phyloP scores from a whole-genome alignment of 2,797 vertebrate genomes.

The Rhinoraja longicauda region DNA sequence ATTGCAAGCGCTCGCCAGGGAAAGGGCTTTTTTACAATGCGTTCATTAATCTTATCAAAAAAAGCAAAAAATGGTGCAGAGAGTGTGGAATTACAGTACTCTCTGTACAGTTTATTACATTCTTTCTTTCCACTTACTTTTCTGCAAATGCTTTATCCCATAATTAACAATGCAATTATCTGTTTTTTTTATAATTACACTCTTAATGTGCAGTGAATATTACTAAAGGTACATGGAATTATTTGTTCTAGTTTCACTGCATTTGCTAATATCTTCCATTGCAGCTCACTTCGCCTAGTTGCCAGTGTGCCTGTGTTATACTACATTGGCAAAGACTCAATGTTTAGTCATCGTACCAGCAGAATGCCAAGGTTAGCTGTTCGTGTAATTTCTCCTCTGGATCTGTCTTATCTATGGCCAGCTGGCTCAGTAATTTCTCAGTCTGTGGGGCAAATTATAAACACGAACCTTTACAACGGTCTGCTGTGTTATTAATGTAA shows the following conservation, averaged over 20 bases:
- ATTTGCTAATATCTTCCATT: constrained; percentile 35
- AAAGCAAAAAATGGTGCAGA: not conserved
- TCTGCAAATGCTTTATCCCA: not conserved
- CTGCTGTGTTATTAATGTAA: constrained; percentile 18
- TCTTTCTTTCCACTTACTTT: not conserved
- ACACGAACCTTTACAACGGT: constrained; percentile 8
- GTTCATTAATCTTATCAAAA: not conserved
- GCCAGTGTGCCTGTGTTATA: not conserved
- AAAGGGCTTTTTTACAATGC: not conserved
- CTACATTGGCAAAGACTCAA: constrained; percentile 9
- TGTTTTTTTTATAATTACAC: constrained; percentile 7
- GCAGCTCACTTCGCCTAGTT: not conserved
- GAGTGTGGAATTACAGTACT: not conserved
- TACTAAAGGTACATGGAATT: not conserved
- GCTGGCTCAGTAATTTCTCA: constrained; percentile 21
- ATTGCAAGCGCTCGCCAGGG: not conserved
- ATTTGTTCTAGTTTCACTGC: constrained; percentile 2
- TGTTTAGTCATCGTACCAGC: constrained; percentile 2
- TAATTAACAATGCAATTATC: constrained; percentile 19
- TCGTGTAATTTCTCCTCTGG: not conserved
- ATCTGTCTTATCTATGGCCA: constrained; percentile 19
- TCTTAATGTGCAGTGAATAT: constrained; percentile 32
- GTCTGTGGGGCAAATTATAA: not conserved
- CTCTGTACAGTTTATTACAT: not conserved
- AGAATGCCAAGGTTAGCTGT: constrained; percentile 9